A percentile compares a stretch with the other conserved stretches of the same genome.
Conservation (phyloP, 1,140 invertebrate species). For the Cotesia vestalis region DNA sequence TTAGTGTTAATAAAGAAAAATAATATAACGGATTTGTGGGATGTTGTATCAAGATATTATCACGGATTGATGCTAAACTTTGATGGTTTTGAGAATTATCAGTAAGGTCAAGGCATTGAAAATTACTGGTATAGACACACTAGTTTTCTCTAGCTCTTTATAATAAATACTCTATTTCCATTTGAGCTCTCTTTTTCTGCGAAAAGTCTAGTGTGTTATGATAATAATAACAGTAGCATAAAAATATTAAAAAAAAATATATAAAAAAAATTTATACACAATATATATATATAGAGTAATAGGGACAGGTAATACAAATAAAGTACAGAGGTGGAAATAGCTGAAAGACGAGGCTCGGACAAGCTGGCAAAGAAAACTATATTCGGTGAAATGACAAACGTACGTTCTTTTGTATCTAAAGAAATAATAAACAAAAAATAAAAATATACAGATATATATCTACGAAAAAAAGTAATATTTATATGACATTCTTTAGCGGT, state of each 20-base stretch:
- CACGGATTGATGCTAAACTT: constrained; percentile 21
- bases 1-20: constrained; percentile 32
- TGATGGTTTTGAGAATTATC: not conserved
- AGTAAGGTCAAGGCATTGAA: constrained; percentile 19
- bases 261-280: not conserved
- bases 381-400: constrained; percentile 22
- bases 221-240: not conserved
- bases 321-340: no score
- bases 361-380: constrained; percentile 6
- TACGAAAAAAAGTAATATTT: constrained; percentile 20
- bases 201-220: not conserved
- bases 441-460: not conserved
- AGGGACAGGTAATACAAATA: no score
- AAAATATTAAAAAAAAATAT: not conserved
- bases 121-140: not conserved
- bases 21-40: constrained; percentile 34
- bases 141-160: not conserved
- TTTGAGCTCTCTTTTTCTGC: not conserved
- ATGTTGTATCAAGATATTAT: constrained; percentile 39
- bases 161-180: constrained; percentile 16
- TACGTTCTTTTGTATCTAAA: constrained; percentile 18
- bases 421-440: constrained; percentile 4
- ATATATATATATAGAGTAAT: no score
- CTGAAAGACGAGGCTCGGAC: not conserved
- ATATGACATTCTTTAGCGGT: not conserved